phyloP scores from a whole-genome alignment of 2,113 vertebrate species.

The Seriola aureovittata region DNA sequence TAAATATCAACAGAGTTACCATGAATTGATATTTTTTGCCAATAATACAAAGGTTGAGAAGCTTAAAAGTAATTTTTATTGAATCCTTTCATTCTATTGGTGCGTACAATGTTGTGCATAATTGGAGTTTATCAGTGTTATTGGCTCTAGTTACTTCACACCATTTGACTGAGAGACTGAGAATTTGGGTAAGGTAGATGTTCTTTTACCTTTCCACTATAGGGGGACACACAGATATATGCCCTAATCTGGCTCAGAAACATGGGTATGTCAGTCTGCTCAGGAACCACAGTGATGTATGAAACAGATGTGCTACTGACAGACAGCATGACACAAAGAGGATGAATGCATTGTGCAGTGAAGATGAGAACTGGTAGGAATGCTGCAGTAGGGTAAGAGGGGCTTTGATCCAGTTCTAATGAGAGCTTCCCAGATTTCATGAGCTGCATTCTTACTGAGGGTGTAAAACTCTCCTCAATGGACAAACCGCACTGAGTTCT shows the following conservation, averaged over 20 bases:
- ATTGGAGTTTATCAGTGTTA: background rate
- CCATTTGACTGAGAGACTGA: background rate
- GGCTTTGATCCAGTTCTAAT: slow-evolving; percentile 42
- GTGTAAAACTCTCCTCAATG: slow-evolving; percentile 41
- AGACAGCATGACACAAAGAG: slow-evolving; percentile 24
- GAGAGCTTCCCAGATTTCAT: slow-evolving; percentile 50
- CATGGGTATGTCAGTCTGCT: slow-evolving; percentile 20
- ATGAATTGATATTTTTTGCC: background rate
- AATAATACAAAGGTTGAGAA: background rate
- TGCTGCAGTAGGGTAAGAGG: slow-evolving; percentile 20
- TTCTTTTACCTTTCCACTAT: background rate
- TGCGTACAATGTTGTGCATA: background rate
- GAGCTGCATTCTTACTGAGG: slow-evolving; percentile 24
- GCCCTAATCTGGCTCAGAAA: background rate
- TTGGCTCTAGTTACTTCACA: background rate
- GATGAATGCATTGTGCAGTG: slow-evolving; percentile 28
- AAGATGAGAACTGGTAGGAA: slow-evolving; percentile 27
- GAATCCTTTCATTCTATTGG: background rate
- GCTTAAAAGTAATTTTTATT: background rate
- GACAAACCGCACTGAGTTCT: slow-evolving; percentile 33
- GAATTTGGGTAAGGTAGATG: background rate
- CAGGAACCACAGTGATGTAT: slow-evolving; percentile 16
- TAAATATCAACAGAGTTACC: background rate
- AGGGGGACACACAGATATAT: background rate
- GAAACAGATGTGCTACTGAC: slow-evolving; percentile 59